phyloP scores from a whole-genome alignment of 2,797 vertebrate genomes.

The Chelidonichthys spinosus region DNA sequence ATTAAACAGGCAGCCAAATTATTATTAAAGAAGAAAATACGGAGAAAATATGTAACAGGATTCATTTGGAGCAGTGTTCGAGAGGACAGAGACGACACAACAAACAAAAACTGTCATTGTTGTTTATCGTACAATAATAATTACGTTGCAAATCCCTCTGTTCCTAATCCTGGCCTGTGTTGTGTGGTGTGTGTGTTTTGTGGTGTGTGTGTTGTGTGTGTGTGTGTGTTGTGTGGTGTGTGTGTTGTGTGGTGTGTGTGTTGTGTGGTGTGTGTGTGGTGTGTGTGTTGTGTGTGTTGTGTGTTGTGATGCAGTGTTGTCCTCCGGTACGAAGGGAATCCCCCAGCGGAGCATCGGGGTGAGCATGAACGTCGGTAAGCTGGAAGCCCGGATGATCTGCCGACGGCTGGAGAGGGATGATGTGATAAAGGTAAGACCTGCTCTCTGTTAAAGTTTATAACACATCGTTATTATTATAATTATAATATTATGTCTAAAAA shows the following conservation, averaged over 20 bases:
- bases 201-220: too few species aligned
- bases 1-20: background rate
- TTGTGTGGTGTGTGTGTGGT: too few species aligned
- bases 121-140: background rate
- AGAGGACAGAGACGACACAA: background rate
- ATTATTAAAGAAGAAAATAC: background rate
- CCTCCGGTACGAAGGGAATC: slow-evolving; percentile 90
- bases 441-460: background rate
- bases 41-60: background rate
- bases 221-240: slow-evolving; percentile 6
- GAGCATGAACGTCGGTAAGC: slow-evolving; percentile 92
- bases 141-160: background rate
- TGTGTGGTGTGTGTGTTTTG: too few species aligned
- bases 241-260: background rate
- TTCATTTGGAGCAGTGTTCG: background rate
- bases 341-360: slow-evolving; percentile 85
- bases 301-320: slow-evolving; percentile 85
- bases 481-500: background rate
- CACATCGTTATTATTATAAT: too few species aligned
- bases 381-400: slow-evolving; percentile 94
- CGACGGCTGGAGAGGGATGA: slow-evolving; percentile 89
- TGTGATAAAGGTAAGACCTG: slow-evolving; percentile 88
- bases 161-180: background rate
- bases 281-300: too few species aligned
- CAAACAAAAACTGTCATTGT: background rate